These are phyloP conservation scores for Chelonia mydas DNA, from an alignment of 2,797 vertebrate genomes.

Conservation along the genomic window DNA sequence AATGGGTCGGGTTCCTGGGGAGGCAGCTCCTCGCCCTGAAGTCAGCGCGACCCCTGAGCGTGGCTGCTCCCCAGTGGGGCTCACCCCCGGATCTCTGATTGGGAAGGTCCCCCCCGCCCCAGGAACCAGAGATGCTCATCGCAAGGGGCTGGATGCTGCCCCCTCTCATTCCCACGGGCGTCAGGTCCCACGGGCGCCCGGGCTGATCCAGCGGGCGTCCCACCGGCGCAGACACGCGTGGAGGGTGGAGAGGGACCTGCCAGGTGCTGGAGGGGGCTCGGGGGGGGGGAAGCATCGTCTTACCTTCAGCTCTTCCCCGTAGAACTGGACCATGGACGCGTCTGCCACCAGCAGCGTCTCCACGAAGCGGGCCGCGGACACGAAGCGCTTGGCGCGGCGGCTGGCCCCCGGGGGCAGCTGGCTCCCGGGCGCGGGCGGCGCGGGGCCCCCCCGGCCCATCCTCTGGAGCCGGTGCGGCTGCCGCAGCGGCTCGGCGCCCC, in stretches of 20 bases:
- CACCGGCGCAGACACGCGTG: neutral
- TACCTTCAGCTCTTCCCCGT: conserved; percentile 94
- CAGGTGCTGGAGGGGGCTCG: neutral
- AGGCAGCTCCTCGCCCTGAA: neutral
- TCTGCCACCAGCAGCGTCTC: conserved; percentile 95
- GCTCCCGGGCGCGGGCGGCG: neutral
- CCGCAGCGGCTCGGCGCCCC: conserved; percentile 55
- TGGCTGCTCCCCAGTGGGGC: neutral
- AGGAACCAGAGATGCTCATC: too few relatives aligned
- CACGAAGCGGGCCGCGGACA: conserved; percentile 92
- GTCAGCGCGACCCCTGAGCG: neutral
- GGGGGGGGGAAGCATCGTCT: neutral
- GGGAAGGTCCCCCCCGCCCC: too few relatives aligned
- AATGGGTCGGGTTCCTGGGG: too few relatives aligned
- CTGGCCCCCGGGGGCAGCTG: too few relatives aligned
- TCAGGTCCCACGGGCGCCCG: too few relatives aligned
- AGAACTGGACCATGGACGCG: conserved; percentile 91
- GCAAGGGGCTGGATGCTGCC: too few relatives aligned
- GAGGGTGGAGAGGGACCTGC: neutral
- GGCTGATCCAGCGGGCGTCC: neutral
- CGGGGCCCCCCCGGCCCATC: neutral
- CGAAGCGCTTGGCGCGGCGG: conserved; percentile 82
- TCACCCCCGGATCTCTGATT: too few relatives aligned
- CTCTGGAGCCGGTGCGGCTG: conserved; percentile 86
- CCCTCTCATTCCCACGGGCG: too few relatives aligned